Evolutionary conservation across 2,888 invertebrate species (phyloP).

Genomic region (Diploptera punctata): DNA sequence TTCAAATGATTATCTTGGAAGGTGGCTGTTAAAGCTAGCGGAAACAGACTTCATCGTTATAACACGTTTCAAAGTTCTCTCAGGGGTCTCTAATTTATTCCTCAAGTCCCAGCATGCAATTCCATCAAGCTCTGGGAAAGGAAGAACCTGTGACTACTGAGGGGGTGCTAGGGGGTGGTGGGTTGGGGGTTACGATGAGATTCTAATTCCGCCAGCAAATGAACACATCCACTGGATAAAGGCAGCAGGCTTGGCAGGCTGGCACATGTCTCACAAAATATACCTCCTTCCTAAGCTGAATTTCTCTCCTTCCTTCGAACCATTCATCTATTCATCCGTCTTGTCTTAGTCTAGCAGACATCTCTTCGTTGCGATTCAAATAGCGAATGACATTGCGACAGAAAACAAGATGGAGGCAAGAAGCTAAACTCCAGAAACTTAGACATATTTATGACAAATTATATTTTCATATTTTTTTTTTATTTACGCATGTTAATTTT

Average conservation of each 20-base stretch:
- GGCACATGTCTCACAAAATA: constrained; percentile 27
- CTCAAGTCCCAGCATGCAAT: constrained; percentile 36
- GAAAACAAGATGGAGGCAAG: constrained; percentile 17
- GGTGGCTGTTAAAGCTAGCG: constrained; percentile 25
- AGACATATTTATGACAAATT: too few relatives aligned
- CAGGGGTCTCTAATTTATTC: constrained; percentile 33
- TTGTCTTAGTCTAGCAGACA: constrained; percentile 25
- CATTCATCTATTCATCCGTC: constrained; percentile 31
- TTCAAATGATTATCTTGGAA: constrained; percentile 8
- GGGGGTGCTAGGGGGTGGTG: background rate
- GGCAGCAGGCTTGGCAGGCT: background rate
- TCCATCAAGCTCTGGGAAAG: constrained; percentile 32
- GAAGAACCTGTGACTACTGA: constrained; percentile 16
- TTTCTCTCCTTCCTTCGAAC: constrained; percentile 24
- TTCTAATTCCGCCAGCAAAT: constrained; percentile 33
- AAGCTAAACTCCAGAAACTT: background rate
- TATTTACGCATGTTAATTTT: too few relatives aligned
- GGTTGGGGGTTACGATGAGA: background rate
- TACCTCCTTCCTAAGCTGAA: constrained; percentile 18
- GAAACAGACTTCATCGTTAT: constrained; percentile 27
- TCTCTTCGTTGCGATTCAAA: constrained; percentile 20
- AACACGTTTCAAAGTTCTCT: constrained; percentile 29
- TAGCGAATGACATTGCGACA: constrained; percentile 21
- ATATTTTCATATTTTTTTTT: too few relatives aligned
- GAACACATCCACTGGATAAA: constrained; percentile 36